These are phyloP conservation scores for Amphipoea oculea DNA, from an alignment of 2,888 invertebrate species.

Conservation along the genomic window DNA sequence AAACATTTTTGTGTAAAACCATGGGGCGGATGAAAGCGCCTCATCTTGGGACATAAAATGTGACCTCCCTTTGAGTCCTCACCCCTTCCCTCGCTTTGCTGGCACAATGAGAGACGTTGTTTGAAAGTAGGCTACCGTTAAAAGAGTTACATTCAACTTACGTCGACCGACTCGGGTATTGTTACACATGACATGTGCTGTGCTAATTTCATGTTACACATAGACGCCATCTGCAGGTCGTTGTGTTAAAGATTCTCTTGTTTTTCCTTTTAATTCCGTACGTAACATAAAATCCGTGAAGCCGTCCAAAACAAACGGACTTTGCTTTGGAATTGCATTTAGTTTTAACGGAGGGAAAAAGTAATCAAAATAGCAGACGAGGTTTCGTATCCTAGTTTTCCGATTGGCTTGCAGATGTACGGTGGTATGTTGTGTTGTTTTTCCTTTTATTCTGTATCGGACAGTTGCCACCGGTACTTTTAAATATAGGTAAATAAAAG, in stretches of 20 bases:
- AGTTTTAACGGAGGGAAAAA: constrained; percentile 23
- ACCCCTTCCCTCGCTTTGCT: constrained; percentile 23
- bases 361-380: constrained; percentile 44
- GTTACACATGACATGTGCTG: constrained; percentile 48
- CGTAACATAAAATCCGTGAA: constrained; percentile 16
- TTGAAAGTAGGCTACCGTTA: constrained; percentile 77
- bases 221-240: constrained; percentile 26
- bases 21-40: constrained; percentile 48
- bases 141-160: constrained; percentile 70
- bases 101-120: constrained; percentile 69
- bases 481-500: background rate
- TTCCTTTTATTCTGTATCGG: constrained; percentile 3
- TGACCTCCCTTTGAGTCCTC: constrained; percentile 75
- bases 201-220: constrained; percentile 16
- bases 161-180: constrained; percentile 49
- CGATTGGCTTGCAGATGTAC: constrained; percentile 22
- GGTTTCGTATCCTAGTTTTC: constrained; percentile 15
- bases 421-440: background rate
- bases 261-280: constrained; percentile 27
- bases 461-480: background rate
- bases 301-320: constrained; percentile 5
- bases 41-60: constrained; percentile 74
- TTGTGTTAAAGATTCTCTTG: constrained; percentile 21
- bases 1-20: constrained; percentile 47
- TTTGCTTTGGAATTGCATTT: constrained; percentile 31